These are phyloP conservation scores for Leptura quadrifasciata DNA, from an alignment of 2,888 invertebrate genomes.

Conservation along the genomic window DNA sequence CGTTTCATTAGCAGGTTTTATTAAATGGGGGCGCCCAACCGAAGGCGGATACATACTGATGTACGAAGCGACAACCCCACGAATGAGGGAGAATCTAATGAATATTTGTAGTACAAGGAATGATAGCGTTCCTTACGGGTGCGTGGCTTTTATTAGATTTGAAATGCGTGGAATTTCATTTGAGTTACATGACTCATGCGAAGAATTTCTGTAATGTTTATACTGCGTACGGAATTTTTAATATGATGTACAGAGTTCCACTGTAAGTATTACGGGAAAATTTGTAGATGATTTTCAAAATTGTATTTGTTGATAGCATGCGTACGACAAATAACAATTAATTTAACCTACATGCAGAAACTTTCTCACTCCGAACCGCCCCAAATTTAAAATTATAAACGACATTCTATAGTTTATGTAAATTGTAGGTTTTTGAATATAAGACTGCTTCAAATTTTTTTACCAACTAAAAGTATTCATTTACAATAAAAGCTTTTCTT, in stretches of 20 bases:
- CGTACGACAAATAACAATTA: no score
- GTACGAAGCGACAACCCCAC: constrained; percentile 40
- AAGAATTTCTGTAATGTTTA: constrained; percentile 32
- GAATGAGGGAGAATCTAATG: constrained; percentile 64
- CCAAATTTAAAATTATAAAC: no score
- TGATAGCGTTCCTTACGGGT: constrained; percentile 70
- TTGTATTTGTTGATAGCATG: no score
- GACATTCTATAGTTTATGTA: no score
- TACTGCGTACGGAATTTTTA: not conserved
- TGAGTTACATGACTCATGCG: constrained; percentile 47
- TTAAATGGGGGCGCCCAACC: constrained; percentile 69
- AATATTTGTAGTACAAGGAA: constrained; percentile 71
- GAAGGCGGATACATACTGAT: constrained; percentile 51
- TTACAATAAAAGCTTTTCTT: no score
- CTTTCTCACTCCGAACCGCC: no score
- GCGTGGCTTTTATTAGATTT: constrained; percentile 69
- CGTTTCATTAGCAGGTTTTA: constrained; percentile 71
- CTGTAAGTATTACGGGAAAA: no score
- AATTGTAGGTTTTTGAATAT: no score
- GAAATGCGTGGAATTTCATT: constrained; percentile 55
- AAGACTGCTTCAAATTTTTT: no score
- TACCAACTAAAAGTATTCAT: no score
- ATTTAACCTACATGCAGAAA: no score
- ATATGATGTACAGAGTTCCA: not conserved
- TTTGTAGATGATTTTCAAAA: no score